Base-by-base conservation (phyloP, 2,888 invertebrate genomes). In the Sabatieria punctata region DNA sequence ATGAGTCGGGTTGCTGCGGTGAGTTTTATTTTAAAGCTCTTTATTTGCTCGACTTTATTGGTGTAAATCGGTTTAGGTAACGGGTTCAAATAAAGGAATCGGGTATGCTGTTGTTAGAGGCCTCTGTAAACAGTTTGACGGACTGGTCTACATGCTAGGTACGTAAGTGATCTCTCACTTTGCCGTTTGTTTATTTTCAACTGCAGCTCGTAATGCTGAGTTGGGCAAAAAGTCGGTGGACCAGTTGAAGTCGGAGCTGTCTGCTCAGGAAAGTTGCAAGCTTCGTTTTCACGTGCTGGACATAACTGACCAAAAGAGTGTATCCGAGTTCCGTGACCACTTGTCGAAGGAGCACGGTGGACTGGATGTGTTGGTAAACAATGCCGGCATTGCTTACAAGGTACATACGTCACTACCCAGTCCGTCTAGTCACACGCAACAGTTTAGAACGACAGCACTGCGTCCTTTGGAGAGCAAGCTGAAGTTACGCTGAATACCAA, bases 351-450 rank as follows among this genome's bases (percentile, higher is more conserved):
- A 73, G 24, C 73, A 81, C 57, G 78, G 75, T 1, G 78, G 79
- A 0, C 67, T 82, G 2, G 80, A 82, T 67, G 60, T 82, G 81
- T n/a, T n/a, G n/a, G n/a, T n/a, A n/a, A n/a, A n/a, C n/a, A n/a
- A n/a, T n/a, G n/a, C n/a, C n/a, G n/a, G 76, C 0, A 79, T 80
- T 46, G 78, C 78, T 1, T 80, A 75, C 57, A 77, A 77, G 60
- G 69, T n/a, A n/a, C n/a, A n/a, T 69, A 42, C n/a, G 4, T n/a
- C 15, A 42, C 6, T 13, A 15, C 22, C 18, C 37, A 43, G 6
- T 26, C 41, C 15, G 13, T 26, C 4, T 21, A 8, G 13, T 42
- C 19, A 22, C 33, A 25, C 21, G 26, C 36, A 11, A 27, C 37
- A 23, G 52, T 52, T 23, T 39, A 54, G 49, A 22, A 42, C 4